Percentiles rank a stretch among this genome's conserved stretches.
phyloP scores from a whole-genome alignment of 2,888 invertebrate species.

The Andricus curvator region DNA sequence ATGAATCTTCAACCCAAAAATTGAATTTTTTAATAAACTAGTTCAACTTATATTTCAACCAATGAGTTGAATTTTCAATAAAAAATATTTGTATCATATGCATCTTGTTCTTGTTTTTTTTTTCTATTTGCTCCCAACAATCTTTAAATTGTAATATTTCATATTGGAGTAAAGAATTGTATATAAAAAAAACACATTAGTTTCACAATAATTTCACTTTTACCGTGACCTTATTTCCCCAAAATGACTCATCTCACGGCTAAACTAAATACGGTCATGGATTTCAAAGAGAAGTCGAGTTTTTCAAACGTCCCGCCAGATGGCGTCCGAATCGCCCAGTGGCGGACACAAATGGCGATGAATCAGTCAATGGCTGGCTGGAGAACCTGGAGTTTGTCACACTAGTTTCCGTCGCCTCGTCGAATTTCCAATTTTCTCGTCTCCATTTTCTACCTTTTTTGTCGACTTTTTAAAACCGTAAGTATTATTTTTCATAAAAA shows the following conservation, averaged over 20 bases:
- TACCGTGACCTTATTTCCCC: conserved; percentile 26
- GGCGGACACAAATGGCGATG: too few species aligned
- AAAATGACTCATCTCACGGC: conserved; percentile 16
- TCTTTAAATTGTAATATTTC: too few species aligned
- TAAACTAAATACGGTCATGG: conserved; percentile 33
- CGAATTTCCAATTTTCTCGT: not conserved
- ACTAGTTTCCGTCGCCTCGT: too few species aligned
- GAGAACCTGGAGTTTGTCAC: not conserved
- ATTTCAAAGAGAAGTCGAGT: not conserved
- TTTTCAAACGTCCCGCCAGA: conserved; percentile 14
- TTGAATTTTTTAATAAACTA: too few species aligned
- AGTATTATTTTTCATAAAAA: conserved; percentile 16
- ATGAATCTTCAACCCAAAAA: too few species aligned
- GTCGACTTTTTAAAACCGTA: not conserved
- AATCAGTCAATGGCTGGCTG: not conserved
- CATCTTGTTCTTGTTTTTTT: too few species aligned
- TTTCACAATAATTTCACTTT: conserved; percentile 9
- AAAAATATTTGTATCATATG: too few species aligned
- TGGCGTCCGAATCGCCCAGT: not conserved
- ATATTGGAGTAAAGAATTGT: too few species aligned
- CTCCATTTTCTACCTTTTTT: conserved; percentile 8
- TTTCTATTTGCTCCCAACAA: too few species aligned
- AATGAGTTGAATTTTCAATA: too few species aligned
- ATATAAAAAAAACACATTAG: too few species aligned
- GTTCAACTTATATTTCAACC: too few species aligned